Conservation (phyloP, 2,888 invertebrate species). For the Escarpia spicata region DNA sequence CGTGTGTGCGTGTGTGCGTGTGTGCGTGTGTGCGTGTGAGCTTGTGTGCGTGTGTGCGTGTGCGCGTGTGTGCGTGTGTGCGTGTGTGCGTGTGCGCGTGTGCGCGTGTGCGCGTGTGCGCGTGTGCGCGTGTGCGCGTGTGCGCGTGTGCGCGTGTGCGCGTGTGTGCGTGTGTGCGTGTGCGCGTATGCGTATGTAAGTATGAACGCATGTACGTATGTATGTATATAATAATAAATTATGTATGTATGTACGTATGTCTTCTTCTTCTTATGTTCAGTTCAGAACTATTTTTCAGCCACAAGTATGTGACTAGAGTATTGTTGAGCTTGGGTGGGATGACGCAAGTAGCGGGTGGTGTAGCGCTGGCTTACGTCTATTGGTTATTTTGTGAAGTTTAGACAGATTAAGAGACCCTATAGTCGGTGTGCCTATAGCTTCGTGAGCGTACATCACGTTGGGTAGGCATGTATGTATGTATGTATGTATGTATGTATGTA, state of each 20-base stretch:
- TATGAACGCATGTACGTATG: background rate
- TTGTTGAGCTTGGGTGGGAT: too few species aligned
- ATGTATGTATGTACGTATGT: background rate
- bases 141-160: too few species aligned
- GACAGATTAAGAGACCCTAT: too few species aligned
- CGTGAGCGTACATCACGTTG: background rate
- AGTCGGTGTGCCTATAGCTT: too few species aligned
- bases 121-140: background rate
- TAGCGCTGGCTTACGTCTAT: too few species aligned
- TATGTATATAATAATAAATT: background rate
- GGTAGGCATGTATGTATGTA: background rate
- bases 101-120: background rate
- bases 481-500: conserved; percentile 17
- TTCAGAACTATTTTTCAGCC: too few species aligned
- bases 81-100: background rate
- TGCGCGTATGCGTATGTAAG: background rate
- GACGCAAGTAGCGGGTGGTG: too few species aligned
- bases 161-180: background rate
- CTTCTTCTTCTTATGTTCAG: background rate
- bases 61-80: background rate
- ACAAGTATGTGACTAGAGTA: too few species aligned
- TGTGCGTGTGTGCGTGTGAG: too few species aligned
- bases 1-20: background rate
- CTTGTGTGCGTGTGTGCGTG: background rate
- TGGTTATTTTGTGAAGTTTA: background rate